Conservation (phyloP, 1,140 invertebrate genomes). For the Drosophila sp. region DNA sequence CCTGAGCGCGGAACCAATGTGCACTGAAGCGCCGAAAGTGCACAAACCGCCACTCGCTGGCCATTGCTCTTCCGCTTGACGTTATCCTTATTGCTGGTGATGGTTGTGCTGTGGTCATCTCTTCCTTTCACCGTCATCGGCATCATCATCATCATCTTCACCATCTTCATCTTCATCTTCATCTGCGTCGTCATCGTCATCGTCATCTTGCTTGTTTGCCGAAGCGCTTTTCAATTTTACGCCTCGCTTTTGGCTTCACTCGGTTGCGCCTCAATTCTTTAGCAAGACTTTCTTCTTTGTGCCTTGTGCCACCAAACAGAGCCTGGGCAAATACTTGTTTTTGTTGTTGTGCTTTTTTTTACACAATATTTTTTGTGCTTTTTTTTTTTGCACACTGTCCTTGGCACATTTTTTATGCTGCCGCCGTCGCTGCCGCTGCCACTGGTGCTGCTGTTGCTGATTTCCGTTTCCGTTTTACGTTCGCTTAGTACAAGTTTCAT, state of each 20-base stretch:
- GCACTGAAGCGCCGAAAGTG: constrained; percentile 33
- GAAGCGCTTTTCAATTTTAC: constrained; percentile 80
- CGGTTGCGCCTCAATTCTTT: constrained; percentile 59
- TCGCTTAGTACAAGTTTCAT: constrained; percentile 80
- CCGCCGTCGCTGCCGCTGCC: constrained; percentile 21
- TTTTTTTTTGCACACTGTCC: constrained; percentile 51
- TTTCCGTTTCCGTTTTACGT: constrained; percentile 81
- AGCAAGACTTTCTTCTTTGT: constrained; percentile 55
- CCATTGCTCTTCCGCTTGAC: constrained; percentile 51
- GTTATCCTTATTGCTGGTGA: not conserved
- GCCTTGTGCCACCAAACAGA: constrained; percentile 27
- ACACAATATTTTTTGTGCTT: not conserved
- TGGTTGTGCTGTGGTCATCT: constrained; percentile 18
- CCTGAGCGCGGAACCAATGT: constrained; percentile 10
- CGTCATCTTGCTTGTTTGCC: constrained; percentile 57
- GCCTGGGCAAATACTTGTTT: constrained; percentile 66
- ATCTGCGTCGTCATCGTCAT: constrained; percentile 15
- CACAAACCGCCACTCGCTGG: constrained; percentile 25
- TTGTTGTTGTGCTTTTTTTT: constrained; percentile 42
- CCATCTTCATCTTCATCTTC: constrained; percentile 10
- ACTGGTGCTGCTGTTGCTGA: constrained; percentile 62
- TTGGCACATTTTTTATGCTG: constrained; percentile 73
- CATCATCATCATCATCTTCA: constrained; percentile 16
- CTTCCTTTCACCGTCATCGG: not conserved
- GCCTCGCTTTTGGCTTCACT: constrained; percentile 73